Evolutionary conservation across 2,113 vertebrate species (phyloP).

Genomic region (Pseudonaja textilis): DNA sequence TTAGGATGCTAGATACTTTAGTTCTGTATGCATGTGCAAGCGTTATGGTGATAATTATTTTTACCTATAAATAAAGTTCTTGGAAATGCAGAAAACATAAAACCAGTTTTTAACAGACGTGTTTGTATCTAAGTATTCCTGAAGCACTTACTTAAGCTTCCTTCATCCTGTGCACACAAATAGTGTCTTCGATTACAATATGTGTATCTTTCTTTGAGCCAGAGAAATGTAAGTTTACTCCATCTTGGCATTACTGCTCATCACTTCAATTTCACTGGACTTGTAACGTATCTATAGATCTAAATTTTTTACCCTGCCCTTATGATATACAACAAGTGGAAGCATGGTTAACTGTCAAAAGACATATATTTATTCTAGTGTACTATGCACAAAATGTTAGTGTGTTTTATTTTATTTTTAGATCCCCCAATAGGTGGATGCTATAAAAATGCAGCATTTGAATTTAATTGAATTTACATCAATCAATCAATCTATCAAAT

Average conservation of each 20-base stretch:
- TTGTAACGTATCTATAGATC: slow-evolving; percentile 32
- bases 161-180: background rate
- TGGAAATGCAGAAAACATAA: background rate
- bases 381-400: slow-evolving; percentile 17
- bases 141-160: background rate
- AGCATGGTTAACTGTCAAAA: slow-evolving; percentile 37
- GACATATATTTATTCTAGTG: slow-evolving; percentile 25
- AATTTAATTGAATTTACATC: background rate
- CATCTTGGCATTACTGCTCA: slow-evolving; percentile 37
- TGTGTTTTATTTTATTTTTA: slow-evolving; percentile 16
- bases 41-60: slow-evolving; percentile 46
- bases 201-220: slow-evolving; percentile 36
- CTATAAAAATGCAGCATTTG: slow-evolving; percentile 14
- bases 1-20: slow-evolving; percentile 4
- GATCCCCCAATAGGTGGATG: background rate
- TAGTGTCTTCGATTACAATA: slow-evolving; percentile 38
- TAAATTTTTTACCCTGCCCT: slow-evolving; percentile 41
- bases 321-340: slow-evolving; percentile 45
- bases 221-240: slow-evolving; percentile 16
- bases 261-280: slow-evolving; percentile 43
- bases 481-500: background rate
- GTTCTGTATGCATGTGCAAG: slow-evolving; percentile 32
- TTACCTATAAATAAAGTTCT: slow-evolving; percentile 42
- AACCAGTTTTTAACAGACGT: slow-evolving; percentile 18
- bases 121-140: background rate